Percentiles rank a stretch among this genome's conserved stretches.
Evolutionary conservation across 1,140 invertebrate genomes (phyloP).

Genomic region (Lordiphosa stackelbergi): DNA sequence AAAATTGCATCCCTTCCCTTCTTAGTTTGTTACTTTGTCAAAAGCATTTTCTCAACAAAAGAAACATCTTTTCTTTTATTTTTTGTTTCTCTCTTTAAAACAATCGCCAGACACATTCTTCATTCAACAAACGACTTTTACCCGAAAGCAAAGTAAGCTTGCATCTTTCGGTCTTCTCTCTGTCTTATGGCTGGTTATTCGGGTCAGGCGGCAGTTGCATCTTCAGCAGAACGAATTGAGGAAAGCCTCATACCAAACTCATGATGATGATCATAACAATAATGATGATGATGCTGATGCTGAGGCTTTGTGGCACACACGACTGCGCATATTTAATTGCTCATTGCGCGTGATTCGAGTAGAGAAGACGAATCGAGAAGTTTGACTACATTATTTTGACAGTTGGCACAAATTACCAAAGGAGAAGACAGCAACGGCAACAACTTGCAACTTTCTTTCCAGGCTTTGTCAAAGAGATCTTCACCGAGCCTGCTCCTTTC

Average conservation of each 20-base stretch:
- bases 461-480: constrained; percentile 13
- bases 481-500: constrained; percentile 3
- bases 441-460: constrained; percentile 28
- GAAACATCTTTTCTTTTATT: background rate
- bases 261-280: constrained; percentile 18
- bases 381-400: constrained; percentile 61
- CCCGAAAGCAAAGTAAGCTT: constrained; percentile 6
- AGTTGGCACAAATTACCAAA: constrained; percentile 63
- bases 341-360: constrained; percentile 59
- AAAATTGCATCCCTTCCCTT: too few species aligned
- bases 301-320: constrained; percentile 44
- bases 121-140: constrained; percentile 24
- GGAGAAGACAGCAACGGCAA: constrained; percentile 1
- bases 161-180: constrained; percentile 2
- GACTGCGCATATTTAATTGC: constrained; percentile 72
- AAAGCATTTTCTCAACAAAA: background rate
- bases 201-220: constrained; percentile 50
- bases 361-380: constrained; percentile 11
- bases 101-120: constrained; percentile 21
- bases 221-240: constrained; percentile 38
- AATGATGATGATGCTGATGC: constrained; percentile 17
- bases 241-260: constrained; percentile 18
- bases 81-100: constrained; percentile 3
- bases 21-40: too few species aligned
- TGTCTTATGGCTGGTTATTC: constrained; percentile 34